Evolutionary conservation across 2,113 vertebrate species (phyloP), one percentile per base, ranked within the genome.

Genomic region (Eclectus roratus): DNA sequence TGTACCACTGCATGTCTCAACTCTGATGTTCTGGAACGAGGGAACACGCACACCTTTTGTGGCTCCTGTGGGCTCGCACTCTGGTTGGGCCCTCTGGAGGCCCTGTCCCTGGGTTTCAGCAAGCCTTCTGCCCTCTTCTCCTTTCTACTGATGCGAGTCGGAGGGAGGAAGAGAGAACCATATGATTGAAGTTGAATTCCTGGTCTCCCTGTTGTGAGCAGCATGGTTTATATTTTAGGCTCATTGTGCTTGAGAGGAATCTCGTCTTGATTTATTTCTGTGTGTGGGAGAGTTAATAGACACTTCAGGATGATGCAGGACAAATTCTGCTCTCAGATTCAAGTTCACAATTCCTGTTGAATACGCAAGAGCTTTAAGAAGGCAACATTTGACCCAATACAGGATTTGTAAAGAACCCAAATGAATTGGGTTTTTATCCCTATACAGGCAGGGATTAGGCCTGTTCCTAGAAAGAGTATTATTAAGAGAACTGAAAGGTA

Each of bases 41-140:
- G 37, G 49, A 68, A 25, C 0, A 0, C 1, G 0, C 2, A 0
- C 41, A 8, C 28, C 47, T 85, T 71, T 37, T 17, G 53, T n/a
- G 55, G 52, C n/a, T 88, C 46, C 63, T 73, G 50, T 25, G 21
- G 82, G 64, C 12, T 49, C 9, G 1, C 2, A 2, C 43, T 47
- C 56, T 27, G 10, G 29, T 14, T 27, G 53, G 33, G 21, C 49
- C 25, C 52, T 6, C 5, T 21, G 33, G 24, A 17, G 50, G 72
- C 64, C 68, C 27, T 15, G 2, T 61, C 53, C 21, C 37, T 50
- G 50, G 46, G 13, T 15, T 50, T 63, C 47, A 19, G 31, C 21
- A 61, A 68, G 29, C 47, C n/a, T 84, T 58, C 56, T 88, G 80
- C 72, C 28, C 44, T 71, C 55, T 53, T 29, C 82, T 94, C 21